Conservation (phyloP, 2,888 invertebrate species). For the Papilio protenor region DNA sequence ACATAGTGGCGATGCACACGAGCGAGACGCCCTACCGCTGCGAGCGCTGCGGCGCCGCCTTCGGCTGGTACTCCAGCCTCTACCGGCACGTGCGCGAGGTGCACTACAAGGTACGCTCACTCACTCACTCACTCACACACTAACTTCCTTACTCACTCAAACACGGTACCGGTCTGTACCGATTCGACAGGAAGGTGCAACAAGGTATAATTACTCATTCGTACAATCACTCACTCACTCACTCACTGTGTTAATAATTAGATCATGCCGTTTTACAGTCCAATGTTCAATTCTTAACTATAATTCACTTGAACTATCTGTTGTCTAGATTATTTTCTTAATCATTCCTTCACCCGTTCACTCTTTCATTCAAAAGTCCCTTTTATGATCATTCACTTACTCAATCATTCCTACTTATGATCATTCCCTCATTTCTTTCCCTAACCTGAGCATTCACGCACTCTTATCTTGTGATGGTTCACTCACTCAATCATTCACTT, state of each 20-base stretch:
- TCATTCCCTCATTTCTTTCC: background rate
- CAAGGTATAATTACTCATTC: too few relatives aligned
- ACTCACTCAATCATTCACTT: background rate
- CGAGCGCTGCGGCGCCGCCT: slow-evolving; percentile 67
- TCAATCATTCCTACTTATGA: background rate
- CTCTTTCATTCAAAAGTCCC: too few relatives aligned
- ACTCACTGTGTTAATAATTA: background rate
- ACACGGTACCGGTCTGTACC: too few relatives aligned
- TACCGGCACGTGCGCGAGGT: slow-evolving; percentile 75
- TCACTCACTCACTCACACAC: background rate
- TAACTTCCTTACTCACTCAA: too few relatives aligned
- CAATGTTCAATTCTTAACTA: too few relatives aligned
- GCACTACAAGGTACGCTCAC: slow-evolving; percentile 70
- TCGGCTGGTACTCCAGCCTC: slow-evolving; percentile 79
- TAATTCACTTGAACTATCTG: too few relatives aligned
- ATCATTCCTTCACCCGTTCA: too few relatives aligned
- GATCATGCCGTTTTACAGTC: too few relatives aligned
- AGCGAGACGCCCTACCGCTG: slow-evolving; percentile 75
- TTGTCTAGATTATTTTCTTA: too few relatives aligned
- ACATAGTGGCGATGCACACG: slow-evolving; percentile 78
- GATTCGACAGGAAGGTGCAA: too few relatives aligned
- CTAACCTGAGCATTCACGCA: background rate
- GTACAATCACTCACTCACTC: too few relatives aligned
- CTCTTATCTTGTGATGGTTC: background rate
- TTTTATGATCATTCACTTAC: background rate